Evolutionary conservation across 2,888 invertebrate genomes (phyloP).

Genomic region (Drosophila limbata): DNA sequence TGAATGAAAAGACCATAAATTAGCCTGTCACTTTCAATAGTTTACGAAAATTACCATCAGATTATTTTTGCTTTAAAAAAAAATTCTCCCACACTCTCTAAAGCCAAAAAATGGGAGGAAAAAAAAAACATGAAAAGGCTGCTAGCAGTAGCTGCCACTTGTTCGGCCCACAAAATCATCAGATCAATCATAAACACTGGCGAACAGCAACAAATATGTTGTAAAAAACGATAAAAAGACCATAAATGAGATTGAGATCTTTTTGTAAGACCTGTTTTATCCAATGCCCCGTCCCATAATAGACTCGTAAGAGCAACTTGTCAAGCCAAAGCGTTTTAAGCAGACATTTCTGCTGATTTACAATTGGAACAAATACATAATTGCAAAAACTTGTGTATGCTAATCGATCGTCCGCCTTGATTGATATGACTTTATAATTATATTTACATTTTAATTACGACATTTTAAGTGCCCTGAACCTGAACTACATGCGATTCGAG

Average conservation of each 20-base stretch:
- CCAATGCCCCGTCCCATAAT: slow-evolving; percentile 43
- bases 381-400: slow-evolving; percentile 78
- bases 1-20: slow-evolving; percentile 48
- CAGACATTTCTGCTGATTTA: slow-evolving; percentile 78
- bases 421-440: slow-evolving; percentile 69
- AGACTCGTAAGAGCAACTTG: slow-evolving; percentile 45
- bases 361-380: slow-evolving; percentile 66
- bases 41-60: slow-evolving; percentile 72
- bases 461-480: slow-evolving; percentile 58
- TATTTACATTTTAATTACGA: slow-evolving; percentile 72
- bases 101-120: slow-evolving; percentile 18
- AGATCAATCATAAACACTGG: slow-evolving; percentile 73
- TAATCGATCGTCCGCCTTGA: slow-evolving; percentile 67
- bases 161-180: slow-evolving; percentile 71
- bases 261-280: slow-evolving; percentile 74
- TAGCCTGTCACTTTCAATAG: slow-evolving; percentile 70
- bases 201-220: slow-evolving; percentile 42
- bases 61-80: slow-evolving; percentile 54
- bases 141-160: slow-evolving; percentile 64
- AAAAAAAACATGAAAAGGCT: slow-evolving; percentile 29
- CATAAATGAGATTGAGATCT: slow-evolving; percentile 75
- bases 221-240: slow-evolving; percentile 68
- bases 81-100: slow-evolving; percentile 79
- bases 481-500: slow-evolving; percentile 32
- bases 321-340: slow-evolving; percentile 63